Conservation (phyloP, 53 echinoderm and acorn worm species). For the Hippasteria phrygiana region DNA sequence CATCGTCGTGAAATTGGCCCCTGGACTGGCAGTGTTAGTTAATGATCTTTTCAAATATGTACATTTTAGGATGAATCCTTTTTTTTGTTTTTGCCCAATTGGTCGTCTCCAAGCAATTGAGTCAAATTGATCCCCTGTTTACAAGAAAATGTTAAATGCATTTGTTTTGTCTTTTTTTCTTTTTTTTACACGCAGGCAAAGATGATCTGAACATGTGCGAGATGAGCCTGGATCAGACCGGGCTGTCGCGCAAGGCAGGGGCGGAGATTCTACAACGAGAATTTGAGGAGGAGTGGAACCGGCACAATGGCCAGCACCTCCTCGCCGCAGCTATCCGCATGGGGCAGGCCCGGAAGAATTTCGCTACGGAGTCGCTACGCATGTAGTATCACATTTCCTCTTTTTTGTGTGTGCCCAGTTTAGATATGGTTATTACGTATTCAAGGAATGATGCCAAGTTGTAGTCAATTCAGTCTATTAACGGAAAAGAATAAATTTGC, state of each 20-base stretch:
- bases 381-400: constrained; percentile 16
- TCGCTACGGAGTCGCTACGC: constrained; percentile 63
- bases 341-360: constrained; percentile 87
- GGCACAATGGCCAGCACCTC: constrained; percentile 74
- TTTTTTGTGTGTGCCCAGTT: too few species aligned
- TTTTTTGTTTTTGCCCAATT: too few species aligned
- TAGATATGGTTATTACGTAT: too few species aligned
- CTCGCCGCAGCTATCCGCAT: constrained; percentile 75
- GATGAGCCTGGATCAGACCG: constrained; percentile 90
- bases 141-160: not conserved
- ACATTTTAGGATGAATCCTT: too few species aligned
- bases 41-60: too few species aligned
- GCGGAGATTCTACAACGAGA: constrained; percentile 91
- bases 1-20: too few species aligned
- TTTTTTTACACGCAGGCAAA: constrained; percentile 72
- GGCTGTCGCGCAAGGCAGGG: constrained; percentile 78
- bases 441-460: too few species aligned
- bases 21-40: too few species aligned
- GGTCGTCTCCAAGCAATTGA: too few species aligned
- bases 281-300: constrained; percentile 89
- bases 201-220: constrained; percentile 99
- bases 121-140: too few species aligned
- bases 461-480: too few species aligned
- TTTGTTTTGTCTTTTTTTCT: not conserved
- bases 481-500: too few species aligned